phyloP scores from a whole-genome alignment of 2,113 vertebrate species.

The Mirza zaza region DNA sequence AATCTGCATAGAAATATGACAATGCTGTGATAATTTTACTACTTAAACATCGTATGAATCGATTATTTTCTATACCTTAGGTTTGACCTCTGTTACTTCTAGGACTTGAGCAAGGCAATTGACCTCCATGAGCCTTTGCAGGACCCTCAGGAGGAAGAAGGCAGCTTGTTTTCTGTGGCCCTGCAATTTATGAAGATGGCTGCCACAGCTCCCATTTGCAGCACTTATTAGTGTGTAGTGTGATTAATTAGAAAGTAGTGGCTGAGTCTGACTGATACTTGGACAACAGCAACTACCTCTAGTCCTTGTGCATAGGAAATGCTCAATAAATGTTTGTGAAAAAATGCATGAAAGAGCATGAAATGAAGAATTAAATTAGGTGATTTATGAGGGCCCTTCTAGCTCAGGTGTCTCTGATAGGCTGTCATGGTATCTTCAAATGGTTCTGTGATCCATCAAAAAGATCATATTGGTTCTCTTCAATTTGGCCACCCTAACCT shows the following conservation, averaged over 20 bases:
- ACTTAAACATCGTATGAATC: slow-evolving; percentile 33
- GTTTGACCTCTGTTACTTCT: background rate
- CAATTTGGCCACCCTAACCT: background rate
- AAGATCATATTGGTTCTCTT: background rate
- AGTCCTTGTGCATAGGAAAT: background rate
- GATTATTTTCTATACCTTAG: slow-evolving; percentile 30
- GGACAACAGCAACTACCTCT: background rate
- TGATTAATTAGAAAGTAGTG: no score
- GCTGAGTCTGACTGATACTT: background rate
- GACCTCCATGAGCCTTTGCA: background rate
- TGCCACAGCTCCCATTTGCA: background rate
- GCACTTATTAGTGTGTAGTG: background rate
- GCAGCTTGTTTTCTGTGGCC: background rate
- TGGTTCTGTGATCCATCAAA: background rate
- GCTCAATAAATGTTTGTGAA: background rate
- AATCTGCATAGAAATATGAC: slow-evolving; percentile 5
- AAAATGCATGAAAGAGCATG: background rate
- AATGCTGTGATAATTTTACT: slow-evolving; percentile 19
- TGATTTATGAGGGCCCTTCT: background rate
- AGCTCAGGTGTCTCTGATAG: background rate
- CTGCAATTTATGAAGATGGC: no score
- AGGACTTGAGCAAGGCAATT: background rate
- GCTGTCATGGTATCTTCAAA: background rate
- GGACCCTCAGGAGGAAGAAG: background rate
- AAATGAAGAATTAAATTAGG: background rate